Evolutionary conservation across 2,888 invertebrate genomes (phyloP).

Genomic region (Plagodis pulveraria): DNA sequence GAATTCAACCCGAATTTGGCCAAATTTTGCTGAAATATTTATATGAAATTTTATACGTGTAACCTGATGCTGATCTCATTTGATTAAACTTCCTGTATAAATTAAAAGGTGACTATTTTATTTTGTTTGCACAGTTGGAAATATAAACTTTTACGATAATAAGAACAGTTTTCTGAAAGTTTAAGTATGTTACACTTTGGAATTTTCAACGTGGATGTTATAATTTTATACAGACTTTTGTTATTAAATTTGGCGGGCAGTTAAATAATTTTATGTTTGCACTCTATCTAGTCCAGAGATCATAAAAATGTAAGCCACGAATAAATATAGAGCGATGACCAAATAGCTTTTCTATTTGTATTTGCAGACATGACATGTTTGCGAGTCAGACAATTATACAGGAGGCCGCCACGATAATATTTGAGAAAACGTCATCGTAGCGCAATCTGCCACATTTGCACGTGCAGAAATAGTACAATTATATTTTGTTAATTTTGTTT

Average conservation of each 20-base stretch:
- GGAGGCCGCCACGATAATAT: slow-evolving; percentile 33
- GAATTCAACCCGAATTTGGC: too few species aligned
- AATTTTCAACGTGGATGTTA: slow-evolving; percentile 2
- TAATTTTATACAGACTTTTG: slow-evolving; percentile 21
- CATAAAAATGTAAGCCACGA: slow-evolving; percentile 53
- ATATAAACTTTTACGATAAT: slow-evolving; percentile 3
- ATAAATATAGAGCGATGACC: slow-evolving; percentile 53
- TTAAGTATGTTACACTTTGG: slow-evolving; percentile 11
- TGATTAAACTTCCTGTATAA: too few species aligned
- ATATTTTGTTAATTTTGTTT: slow-evolving; percentile 7
- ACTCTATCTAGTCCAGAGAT: slow-evolving; percentile 43
- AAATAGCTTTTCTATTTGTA: slow-evolving; percentile 43
- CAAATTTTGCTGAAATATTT: too few species aligned
- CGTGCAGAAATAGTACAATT: slow-evolving; percentile 7
- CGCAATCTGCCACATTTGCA: slow-evolving; percentile 13
- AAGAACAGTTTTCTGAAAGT: slow-evolving; percentile 17
- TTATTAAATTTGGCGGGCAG: slow-evolving; percentile 26
- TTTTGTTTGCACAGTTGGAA: neutral
- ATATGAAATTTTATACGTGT: too few species aligned
- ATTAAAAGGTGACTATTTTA: neutral
- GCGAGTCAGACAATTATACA: slow-evolving; percentile 35
- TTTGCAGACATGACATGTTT: slow-evolving; percentile 37
- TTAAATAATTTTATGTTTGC: slow-evolving; percentile 41
- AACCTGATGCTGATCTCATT: too few species aligned
- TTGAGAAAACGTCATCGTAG: slow-evolving; percentile 30